Evolutionary conservation across 2,888 invertebrate genomes (phyloP), one percentile per base, ranked within the genome.

Genomic region (Cheilosia impressa): DNA sequence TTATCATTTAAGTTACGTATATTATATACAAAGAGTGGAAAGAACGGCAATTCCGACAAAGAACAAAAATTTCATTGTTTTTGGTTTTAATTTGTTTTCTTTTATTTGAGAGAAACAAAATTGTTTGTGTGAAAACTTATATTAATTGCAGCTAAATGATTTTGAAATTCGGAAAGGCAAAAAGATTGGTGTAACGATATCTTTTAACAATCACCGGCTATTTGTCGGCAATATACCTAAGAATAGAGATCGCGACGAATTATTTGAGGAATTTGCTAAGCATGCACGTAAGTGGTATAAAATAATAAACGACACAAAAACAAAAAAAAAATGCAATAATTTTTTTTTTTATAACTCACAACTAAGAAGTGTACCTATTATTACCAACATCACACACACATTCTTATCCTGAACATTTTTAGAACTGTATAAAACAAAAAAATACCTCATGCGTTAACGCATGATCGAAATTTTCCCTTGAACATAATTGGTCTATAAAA

Each of bases 151-250:
- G 98, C 97, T 98, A 95, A 98, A 98, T 96, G 98, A 98, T 96
- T 97, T 96, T 96, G 98, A 98, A 96, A 98, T 98, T 96, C 96
- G 97, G 96, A 97, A 98, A 95, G 98, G 98, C 95, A 98, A 98
- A 96, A 97, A 97, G 96, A 97, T 98, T 96, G 98, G 98, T 95
- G 98, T 98, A 94, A 98, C 98, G 95, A 96, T 98, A 95, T 98
- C 98, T 95, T 97, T 98, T 96, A 98, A 98, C 96, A 98, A 98
- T 96, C 97, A 98, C 95, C 97, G 98, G 95, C 97, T 98, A 95
- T 98, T 98, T 97, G 98, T 98, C 95, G 98, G 98, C 94, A 98
- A 98, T 97, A 98, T 98, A 96, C 98, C 98, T 95, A 98, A 98
- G 96, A 98, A 97, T 96, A 98, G 98, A 96, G 97, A 98, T 96